Evolutionary conservation across 37 sponge, comb jelly and placozoan genomes (phyloP).

Genomic region (Lycopodina hypogea): DNA sequence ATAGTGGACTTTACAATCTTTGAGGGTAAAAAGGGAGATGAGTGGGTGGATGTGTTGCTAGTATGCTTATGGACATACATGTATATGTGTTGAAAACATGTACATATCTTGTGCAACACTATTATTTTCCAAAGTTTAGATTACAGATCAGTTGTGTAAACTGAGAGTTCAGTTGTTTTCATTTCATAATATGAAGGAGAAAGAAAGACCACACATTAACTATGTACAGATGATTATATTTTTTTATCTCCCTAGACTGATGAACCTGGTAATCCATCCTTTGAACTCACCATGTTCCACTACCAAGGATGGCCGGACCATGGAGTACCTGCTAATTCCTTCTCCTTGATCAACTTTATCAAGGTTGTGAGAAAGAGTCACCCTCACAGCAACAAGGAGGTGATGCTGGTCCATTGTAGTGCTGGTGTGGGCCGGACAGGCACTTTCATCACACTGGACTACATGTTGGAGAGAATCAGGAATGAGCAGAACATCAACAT

Average conservation of each 20-base stretch:
- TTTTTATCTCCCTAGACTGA: not conserved
- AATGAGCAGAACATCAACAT: slow-evolving; percentile 40
- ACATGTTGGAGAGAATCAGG: slow-evolving; percentile 51
- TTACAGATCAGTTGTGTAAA: too few relatives aligned
- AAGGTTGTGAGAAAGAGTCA: slow-evolving; percentile 46
- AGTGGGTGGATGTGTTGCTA: too few relatives aligned
- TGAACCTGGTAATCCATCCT: slow-evolving; percentile 4
- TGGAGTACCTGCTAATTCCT: slow-evolving; percentile 68
- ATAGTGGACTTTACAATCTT: too few relatives aligned
- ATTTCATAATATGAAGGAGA: too few relatives aligned
- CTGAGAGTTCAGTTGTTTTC: too few relatives aligned
- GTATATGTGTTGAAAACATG: too few relatives aligned
- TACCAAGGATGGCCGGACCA: slow-evolving; percentile 81
- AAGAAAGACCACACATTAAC: too few relatives aligned
- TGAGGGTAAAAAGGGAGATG: too few relatives aligned
- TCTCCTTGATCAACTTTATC: slow-evolving; percentile 62
- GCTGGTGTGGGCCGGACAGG: slow-evolving; percentile 75
- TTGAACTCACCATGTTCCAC: slow-evolving; percentile 62
- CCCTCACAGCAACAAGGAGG: slow-evolving; percentile 9
- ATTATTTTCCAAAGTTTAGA: too few relatives aligned
- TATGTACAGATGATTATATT: too few relatives aligned
- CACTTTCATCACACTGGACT: slow-evolving; percentile 66
- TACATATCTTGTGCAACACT: too few relatives aligned
- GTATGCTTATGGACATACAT: too few relatives aligned
- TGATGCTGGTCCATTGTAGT: slow-evolving; percentile 81